Evolutionary conservation across 1,140 invertebrate genomes (phyloP).

Genomic region (Pseudomyrmex pallidus): DNA sequence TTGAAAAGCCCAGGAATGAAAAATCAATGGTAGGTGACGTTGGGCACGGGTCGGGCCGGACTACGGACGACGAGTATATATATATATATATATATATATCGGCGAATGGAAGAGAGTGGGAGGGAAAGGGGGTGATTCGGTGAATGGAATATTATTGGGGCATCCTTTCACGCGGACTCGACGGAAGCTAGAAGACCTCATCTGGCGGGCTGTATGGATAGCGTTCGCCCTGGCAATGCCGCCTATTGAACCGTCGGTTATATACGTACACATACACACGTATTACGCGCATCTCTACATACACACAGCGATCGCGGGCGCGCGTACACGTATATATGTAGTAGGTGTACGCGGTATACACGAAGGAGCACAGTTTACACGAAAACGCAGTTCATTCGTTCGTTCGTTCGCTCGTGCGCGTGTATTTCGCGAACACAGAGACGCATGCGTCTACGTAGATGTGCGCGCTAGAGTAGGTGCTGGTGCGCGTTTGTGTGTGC

Average conservation of each 20-base stretch:
- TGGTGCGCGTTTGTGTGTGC: not conserved
- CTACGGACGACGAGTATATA: constrained; percentile 60
- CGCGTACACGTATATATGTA: constrained; percentile 9
- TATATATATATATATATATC: constrained; percentile 63
- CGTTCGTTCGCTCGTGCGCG: constrained; percentile 10
- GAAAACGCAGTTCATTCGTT: constrained; percentile 61
- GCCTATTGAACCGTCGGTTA: constrained; percentile 83
- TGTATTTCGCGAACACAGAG: constrained; percentile 7
- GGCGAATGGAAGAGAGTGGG: constrained; percentile 53
- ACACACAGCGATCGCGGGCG: constrained; percentile 26
- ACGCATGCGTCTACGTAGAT: not conserved
- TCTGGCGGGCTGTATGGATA: constrained; percentile 83
- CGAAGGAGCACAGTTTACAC: constrained; percentile 61
- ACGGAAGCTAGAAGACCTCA: constrained; percentile 86
- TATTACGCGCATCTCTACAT: constrained; percentile 56
- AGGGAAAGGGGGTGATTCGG: constrained; percentile 71
- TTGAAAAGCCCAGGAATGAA: constrained; percentile 84
- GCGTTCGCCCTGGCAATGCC: constrained; percentile 82
- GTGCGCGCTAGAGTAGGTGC: not conserved
- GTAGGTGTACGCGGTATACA: constrained; percentile 6
- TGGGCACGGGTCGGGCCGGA: constrained; percentile 75
- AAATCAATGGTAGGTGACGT: constrained; percentile 81
- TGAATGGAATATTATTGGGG: constrained; percentile 86
- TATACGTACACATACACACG: constrained; percentile 70
- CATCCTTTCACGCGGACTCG: constrained; percentile 86